phyloP scores from a whole-genome alignment of 2,888 invertebrate genomes.

The Oxystoma pomonae region DNA sequence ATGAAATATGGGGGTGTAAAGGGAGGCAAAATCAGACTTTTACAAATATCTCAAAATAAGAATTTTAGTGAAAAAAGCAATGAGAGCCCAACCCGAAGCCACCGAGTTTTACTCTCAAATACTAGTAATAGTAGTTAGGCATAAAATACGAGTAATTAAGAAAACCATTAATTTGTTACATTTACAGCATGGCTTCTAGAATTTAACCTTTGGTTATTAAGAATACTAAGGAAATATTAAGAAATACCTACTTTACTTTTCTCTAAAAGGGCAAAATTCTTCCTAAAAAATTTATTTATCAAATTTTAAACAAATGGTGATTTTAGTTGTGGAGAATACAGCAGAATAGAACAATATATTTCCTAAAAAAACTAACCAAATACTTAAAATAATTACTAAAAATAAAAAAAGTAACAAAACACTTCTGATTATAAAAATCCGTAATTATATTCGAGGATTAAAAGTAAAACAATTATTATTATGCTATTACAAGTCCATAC shows the following conservation, averaged over 20 bases:
- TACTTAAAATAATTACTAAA: not conserved
- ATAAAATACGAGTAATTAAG: too few relatives aligned
- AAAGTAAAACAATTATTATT: not conserved
- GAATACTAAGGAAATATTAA: too few relatives aligned
- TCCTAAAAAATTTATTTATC: not conserved
- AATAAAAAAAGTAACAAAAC: not conserved
- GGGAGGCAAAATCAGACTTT: too few relatives aligned
- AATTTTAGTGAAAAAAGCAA: too few relatives aligned
- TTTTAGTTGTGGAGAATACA: not conserved
- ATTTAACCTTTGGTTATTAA: too few relatives aligned
- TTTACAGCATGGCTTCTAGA: too few relatives aligned
- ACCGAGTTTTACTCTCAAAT: too few relatives aligned
- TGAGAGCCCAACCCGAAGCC: too few relatives aligned
- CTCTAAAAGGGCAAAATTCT: not conserved
- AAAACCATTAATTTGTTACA: too few relatives aligned
- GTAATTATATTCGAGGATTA: not conserved
- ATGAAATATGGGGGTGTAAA: too few relatives aligned
- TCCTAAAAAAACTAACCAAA: not conserved
- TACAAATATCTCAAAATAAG: too few relatives aligned
- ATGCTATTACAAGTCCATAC: not conserved
- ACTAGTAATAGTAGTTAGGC: too few relatives aligned
- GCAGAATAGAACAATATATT: not conserved
- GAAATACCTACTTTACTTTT: not conserved
- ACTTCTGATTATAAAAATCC: not conserved
- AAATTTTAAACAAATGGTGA: constrained; percentile 8